Evolutionary conservation across 1,140 invertebrate species (phyloP).

Genomic region (Phymorhynchus buccinoides): DNA sequence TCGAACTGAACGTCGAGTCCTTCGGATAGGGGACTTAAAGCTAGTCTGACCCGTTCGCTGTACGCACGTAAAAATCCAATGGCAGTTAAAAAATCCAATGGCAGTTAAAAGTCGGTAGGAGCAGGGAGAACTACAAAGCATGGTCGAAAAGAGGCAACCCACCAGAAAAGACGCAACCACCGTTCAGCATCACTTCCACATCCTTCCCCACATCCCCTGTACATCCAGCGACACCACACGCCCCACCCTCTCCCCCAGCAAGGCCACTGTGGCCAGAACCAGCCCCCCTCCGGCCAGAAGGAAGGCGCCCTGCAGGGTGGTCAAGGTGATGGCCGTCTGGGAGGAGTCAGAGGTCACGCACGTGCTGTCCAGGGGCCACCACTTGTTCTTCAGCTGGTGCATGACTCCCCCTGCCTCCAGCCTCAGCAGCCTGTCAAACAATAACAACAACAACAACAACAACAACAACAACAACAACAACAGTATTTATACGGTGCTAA

Average conservation of each 20-base stretch:
- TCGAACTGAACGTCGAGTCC: no score
- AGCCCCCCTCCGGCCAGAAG: neutral
- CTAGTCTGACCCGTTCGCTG: no score
- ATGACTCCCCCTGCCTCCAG: slow-evolving; percentile 1
- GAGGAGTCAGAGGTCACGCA: neutral
- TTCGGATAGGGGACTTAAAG: no score
- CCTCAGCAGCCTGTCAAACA: neutral
- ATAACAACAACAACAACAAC: neutral
- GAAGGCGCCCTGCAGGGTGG: neutral
- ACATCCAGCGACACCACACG: neutral
- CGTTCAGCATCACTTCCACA: no score
- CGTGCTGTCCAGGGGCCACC: neutral
- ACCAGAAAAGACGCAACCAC: no score
- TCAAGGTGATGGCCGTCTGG: neutral
- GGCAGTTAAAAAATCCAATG: no score
- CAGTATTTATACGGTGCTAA: no score
- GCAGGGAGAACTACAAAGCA: no score
- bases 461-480: neutral
- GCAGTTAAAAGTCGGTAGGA: no score
- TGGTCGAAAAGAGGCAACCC: no score
- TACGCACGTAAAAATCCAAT: no score
- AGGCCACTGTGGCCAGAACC: neutral
- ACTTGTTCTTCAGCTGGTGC: neutral
- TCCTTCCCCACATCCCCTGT: neutral
- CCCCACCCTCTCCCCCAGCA: neutral